A percentile compares a stretch with the other conserved stretches of the same genome.
These are phyloP conservation scores for Monopterus albus DNA, from an alignment of 2,113 vertebrate species.

Conservation along the genomic window DNA sequence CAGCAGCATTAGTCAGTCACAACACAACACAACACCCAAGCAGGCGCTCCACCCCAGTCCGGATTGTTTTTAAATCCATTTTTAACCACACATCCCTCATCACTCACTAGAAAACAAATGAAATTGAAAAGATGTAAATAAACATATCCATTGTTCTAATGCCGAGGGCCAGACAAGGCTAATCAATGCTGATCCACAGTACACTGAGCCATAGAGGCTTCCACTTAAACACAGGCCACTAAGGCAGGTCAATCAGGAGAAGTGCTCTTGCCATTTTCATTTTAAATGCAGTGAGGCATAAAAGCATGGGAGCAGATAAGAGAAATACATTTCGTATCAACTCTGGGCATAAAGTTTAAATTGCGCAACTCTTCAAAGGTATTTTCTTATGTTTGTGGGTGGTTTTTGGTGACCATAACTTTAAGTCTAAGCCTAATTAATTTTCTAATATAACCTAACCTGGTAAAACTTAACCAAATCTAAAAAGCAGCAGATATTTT, in stretches of 20 bases:
- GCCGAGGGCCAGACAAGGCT: slow-evolving; percentile 20
- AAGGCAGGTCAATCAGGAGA: slow-evolving; percentile 21
- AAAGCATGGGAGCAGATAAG: background rate
- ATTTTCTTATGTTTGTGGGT: no score
- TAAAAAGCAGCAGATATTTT: slow-evolving; percentile 6
- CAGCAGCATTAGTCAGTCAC: slow-evolving; percentile 39
- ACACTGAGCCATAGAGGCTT: slow-evolving; percentile 18
- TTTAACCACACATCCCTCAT: slow-evolving; percentile 28
- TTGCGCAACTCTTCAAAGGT: no score
- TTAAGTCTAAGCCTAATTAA: no score
- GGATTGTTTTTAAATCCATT: slow-evolving; percentile 29
- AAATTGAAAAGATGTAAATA: slow-evolving; percentile 33
- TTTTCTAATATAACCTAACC: no score
- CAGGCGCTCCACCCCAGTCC: background rate
- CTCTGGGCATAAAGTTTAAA: no score
- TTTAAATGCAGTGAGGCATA: background rate
- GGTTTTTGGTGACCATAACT: no score
- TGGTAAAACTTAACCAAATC: background rate
- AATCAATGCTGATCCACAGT: slow-evolving; percentile 47
- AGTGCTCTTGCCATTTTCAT: slow-evolving; percentile 29
- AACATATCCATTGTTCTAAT: slow-evolving; percentile 41
- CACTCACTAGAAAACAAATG: slow-evolving; percentile 22
- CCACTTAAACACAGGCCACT: slow-evolving; percentile 10
- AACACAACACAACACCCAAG: slow-evolving; percentile 1
- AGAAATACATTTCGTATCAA: background rate